Base-by-base conservation (phyloP, 2,797 vertebrate genomes). In the Sitta carolinensis region DNA sequence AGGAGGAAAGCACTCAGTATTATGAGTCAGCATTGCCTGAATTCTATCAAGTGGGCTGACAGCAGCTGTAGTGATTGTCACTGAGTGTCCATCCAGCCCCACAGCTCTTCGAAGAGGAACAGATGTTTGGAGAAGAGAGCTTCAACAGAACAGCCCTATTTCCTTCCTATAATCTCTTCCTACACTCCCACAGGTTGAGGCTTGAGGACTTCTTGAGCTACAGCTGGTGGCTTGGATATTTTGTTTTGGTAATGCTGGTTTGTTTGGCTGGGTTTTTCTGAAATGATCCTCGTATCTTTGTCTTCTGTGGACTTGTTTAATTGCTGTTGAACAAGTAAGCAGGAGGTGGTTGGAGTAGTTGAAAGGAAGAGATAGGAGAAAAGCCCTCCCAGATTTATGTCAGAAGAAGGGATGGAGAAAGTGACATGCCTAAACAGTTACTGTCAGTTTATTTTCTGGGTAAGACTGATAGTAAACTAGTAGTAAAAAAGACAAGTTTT, bases 1-100 rank as follows among this genome's bases (percentile, higher is more conserved):
- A 67, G 55, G 58, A 66, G 36, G 55, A 63, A 89, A 61, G 55
- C 19, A 36, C 20, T 87, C 5, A 4, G 40, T 70, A 3, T 91
- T 90, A 64, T 96, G 93, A 94, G 93, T 94, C 84, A 92, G 72
- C 73, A 66, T 32, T 87, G 90, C 78, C 59, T 79, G 70, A 73
- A 54, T 92, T 84, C 81, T 63, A 25, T 90, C 14, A 82, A 48
- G 16, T 43, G 55, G 34, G 51, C 22, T 83, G 82, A 68, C 50
- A 54, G 54, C 72, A 72, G 84, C 84, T 93, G 82, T 61, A 42
- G 61, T 16, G 38, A 32, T 40, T 59, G 51, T 66, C 22, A 11
- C 30, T 23, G 66, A 61, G 12, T 34, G 58, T 78, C 67, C 7
- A 11, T 63, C 40, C 42, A 61, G 74, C 59, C 42, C 51, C 8